phyloP scores from a whole-genome alignment of 1,140 invertebrate species.

The Dreissena polymorpha region DNA sequence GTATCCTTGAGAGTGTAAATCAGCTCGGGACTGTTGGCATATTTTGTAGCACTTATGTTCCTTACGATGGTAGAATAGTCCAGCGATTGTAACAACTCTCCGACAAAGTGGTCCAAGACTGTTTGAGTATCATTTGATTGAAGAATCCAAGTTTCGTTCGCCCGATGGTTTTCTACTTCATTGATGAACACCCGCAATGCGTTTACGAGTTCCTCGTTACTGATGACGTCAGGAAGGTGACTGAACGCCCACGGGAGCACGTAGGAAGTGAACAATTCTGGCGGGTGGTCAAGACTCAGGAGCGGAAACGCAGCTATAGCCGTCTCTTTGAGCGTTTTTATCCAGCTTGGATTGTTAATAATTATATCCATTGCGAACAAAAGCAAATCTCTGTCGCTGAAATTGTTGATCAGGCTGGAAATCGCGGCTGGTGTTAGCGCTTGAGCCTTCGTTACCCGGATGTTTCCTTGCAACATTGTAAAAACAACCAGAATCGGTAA shows the following conservation, averaged over 20 bases:
- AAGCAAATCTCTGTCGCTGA: neutral
- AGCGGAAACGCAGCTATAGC: slow-evolving; percentile 29
- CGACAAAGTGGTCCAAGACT: neutral
- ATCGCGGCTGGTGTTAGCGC: too few relatives aligned
- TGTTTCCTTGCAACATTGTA: too few relatives aligned
- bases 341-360: neutral
- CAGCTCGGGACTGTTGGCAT: neutral
- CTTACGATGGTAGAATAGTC: neutral
- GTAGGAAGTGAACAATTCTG: neutral
- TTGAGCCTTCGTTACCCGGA: too few relatives aligned
- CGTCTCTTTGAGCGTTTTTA: slow-evolving; percentile 7
- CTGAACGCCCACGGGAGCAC: slow-evolving; percentile 44
- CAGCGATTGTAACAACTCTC: neutral
- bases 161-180: neutral
- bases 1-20: slow-evolving; percentile 6
- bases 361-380: neutral
- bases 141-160: neutral
- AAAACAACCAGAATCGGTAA: too few relatives aligned
- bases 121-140: neutral
- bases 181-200: neutral
- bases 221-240: slow-evolving; percentile 34
- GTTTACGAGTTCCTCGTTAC: slow-evolving; percentile 38
- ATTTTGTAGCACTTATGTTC: neutral
- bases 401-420: neutral
- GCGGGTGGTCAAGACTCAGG: slow-evolving; percentile 14